Base-by-base conservation (phyloP, 2,888 invertebrate species). In the Microdon myrmicae region DNA sequence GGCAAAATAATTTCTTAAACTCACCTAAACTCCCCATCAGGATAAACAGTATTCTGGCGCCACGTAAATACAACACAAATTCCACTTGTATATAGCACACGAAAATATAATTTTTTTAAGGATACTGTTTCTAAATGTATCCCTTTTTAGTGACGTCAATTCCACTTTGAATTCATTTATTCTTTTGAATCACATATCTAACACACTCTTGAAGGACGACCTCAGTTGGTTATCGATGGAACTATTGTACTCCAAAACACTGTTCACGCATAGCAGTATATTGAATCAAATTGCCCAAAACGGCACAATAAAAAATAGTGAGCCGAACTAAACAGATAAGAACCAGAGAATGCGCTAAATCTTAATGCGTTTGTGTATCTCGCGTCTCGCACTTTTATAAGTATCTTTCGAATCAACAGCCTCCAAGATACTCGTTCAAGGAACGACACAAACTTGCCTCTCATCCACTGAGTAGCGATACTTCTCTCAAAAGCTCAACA, bases 21-120 rank as follows among this genome's bases (percentile, higher is more conserved):
- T 64, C 9, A 64, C 64, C 64, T 64, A 64, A 22, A 34, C 64
- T 64, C 37, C 64, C 64, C 64, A 64, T 64, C 37, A 53, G 32
- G 51, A 58, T 37, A 1, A n/a, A n/a, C n/a, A n/a, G n/a, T n/a
- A n/a, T 51, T 29, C 45, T 28, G 56, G 41, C 47, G 31, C 25
- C 32, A 26, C n/a, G n/a, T n/a, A n/a, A n/a, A n/a, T n/a, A n/a
- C n/a, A n/a, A 64, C 45, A 38, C 44, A 45, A 49, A 35, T 49
- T 45, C 5, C 7, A 12, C 35, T 38, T 12, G n/a, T 19, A 31
- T 5, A 4, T n/a, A 41, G 8, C 4, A 29, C n/a, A n/a, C n/a
- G n/a, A n/a, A n/a, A n/a, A n/a, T n/a, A n/a, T n/a, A n/a, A n/a
- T n/a, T n/a, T 6, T 22, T 17, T 26, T 9, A 20, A 10, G 20